A percentile compares a stretch with the other conserved stretches of the same genome.
phyloP scores from a whole-genome alignment of 2,113 vertebrate genomes.

The Cyanocitta stelleri region DNA sequence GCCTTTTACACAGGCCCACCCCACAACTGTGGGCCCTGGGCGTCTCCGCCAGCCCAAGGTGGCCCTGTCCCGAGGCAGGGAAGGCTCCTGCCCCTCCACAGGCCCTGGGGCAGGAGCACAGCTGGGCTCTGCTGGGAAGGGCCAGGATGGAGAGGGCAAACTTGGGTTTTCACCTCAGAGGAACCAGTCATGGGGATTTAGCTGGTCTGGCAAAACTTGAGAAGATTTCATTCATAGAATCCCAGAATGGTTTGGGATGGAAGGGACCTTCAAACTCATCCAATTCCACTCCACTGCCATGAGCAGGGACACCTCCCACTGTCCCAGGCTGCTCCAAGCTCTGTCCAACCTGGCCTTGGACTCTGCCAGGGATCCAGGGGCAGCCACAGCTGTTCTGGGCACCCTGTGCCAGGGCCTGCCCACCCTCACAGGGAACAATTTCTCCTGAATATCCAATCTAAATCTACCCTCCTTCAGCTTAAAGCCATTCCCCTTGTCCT shows the following conservation, averaged over 20 bases:
- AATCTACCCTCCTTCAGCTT: background rate
- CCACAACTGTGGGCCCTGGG: background rate
- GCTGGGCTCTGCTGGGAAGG: background rate
- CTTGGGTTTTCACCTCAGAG: background rate
- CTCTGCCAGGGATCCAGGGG: background rate
- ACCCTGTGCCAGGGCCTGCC: background rate
- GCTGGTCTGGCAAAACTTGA: background rate
- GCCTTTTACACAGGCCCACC: background rate
- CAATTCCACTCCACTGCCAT: background rate
- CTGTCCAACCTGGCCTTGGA: background rate
- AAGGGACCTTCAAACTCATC: background rate
- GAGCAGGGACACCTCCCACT: background rate
- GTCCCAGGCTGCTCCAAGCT: background rate
- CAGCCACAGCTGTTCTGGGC: background rate
- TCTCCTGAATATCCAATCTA: accelerated
- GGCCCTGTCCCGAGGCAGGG: background rate
- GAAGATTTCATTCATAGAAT: background rate
- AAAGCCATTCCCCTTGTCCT: background rate
- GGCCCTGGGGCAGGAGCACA: background rate
- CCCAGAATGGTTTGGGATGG: background rate
- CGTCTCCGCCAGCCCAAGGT: background rate
- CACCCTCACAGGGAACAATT: background rate
- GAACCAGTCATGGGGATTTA: background rate
- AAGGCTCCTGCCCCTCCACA: background rate
- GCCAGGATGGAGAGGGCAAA: background rate